phyloP scores from a whole-genome alignment of 1,140 invertebrate species.

The Pachypsylla venusta region DNA sequence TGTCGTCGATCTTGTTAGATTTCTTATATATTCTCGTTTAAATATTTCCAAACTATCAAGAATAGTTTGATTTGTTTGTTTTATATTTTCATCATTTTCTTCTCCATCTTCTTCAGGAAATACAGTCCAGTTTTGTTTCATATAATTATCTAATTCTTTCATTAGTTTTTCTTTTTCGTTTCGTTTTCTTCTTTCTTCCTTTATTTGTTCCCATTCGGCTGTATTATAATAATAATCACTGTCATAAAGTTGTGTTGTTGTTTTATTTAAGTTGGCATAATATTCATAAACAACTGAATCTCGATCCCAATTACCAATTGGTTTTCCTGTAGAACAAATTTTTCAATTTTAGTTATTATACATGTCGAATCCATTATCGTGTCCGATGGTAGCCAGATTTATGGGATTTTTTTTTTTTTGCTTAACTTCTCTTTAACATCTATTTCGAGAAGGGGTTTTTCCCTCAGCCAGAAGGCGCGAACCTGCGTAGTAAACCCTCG shows the following conservation, averaged over 20 bases:
- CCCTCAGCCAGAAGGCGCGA: no score
- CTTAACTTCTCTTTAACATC: no score
- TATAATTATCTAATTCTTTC: background rate
- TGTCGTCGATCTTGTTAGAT: background rate
- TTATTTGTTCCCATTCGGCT: background rate
- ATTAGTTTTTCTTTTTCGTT: background rate
- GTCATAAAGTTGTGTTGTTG: background rate
- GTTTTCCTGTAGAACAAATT: background rate
- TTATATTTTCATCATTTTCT: background rate
- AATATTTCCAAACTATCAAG: background rate
- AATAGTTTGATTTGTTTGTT: background rate
- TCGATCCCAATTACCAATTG: background rate
- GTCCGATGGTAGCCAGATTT: no score
- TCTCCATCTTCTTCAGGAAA: background rate
- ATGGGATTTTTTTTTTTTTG: no score
- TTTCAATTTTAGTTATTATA: no score
- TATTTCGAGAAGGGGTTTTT: no score
- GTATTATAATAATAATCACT: conserved; percentile 1
- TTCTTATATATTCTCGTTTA: background rate
- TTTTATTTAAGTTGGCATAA: background rate
- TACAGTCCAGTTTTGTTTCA: background rate
- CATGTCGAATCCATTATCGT: no score
- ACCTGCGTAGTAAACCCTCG: no score
- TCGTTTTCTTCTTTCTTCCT: background rate
- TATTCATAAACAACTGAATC: background rate